Evolutionary conservation across 92 coral and sea anemone species (phyloP), one percentile per base, ranked within the genome.

Genomic region (Isaurus tuberculatus): DNA sequence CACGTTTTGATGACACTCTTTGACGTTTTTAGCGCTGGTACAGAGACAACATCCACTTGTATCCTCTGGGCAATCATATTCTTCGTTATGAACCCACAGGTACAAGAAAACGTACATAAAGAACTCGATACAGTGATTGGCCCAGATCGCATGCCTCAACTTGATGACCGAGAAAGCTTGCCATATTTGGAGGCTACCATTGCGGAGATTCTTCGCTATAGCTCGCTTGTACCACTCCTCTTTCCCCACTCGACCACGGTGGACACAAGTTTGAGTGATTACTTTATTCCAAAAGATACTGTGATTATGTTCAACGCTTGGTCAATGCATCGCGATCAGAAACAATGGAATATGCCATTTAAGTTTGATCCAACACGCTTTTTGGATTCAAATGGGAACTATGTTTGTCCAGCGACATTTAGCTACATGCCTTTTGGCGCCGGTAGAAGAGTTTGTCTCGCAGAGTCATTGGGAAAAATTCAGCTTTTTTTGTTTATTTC

Each of bases 341-440:
- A 89, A 15, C 85, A 90, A 72, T 97, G 99, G 99, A 64, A 87
- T 60, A 85, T 86, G 17, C 99, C 99, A 0, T 85, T 88, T 33
- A 86, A 83, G 65, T 97, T 97, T 49, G 94, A 97, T 53, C 99
- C 99, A 5, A 89, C 95, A 5, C 83, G 97, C 20, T 97, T 97
- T 72, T 88, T 97, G 26, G 94, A 97, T 57, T 79, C 84, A 1
- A 91, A 92, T 10, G 98, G 99, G 9, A 91, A 92, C 49, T 83
- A 87, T 9, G 78, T 92, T 4, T 89, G 97, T 27, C 99, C 99
- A 11, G 98, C 94, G 0, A 89, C 99, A 5, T 81, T 85, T 8
- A 97, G 99, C 77, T 97, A 97, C 57, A 79, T 94, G 84, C 99
- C 99, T 0, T 97, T 94, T 63, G 91, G 94, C 0, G 98, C 98